A percentile compares a stretch with the other conserved stretches of the same genome.
These are phyloP conservation scores for Rhyacophila evoluta DNA, from an alignment of 2,888 invertebrate species.

Conservation along the genomic window DNA sequence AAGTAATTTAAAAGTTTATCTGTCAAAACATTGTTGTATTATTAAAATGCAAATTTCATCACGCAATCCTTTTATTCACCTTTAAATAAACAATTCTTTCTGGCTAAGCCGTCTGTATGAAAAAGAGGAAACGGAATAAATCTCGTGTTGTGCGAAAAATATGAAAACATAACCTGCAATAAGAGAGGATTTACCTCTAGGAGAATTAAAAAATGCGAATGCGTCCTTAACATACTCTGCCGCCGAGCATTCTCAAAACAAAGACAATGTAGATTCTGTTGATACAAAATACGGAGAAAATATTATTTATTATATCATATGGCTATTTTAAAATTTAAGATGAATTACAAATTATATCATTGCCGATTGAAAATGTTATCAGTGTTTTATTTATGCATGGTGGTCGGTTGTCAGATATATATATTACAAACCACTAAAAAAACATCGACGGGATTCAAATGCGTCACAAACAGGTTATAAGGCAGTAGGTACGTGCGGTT, in stretches of 20 bases:
- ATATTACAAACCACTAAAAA: too few species aligned
- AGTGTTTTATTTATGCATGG: too few species aligned
- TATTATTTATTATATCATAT: too few species aligned
- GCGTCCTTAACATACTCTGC: neutral
- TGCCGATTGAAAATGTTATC: too few species aligned
- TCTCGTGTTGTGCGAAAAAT: neutral
- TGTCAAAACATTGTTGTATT: neutral
- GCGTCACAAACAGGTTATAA: too few species aligned
- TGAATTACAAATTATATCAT: too few species aligned
- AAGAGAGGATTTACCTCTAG: neutral
- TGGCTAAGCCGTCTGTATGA: neutral
- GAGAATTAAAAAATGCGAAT: neutral
- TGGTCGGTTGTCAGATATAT: too few species aligned
- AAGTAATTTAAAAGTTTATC: constrained; percentile 22
- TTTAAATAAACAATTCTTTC: constrained; percentile 1
- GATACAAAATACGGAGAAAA: too few species aligned
- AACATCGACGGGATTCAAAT: too few species aligned
- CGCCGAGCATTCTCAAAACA: neutral
- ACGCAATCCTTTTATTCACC: constrained; percentile 11
- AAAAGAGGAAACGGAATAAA: neutral
- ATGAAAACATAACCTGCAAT: neutral
- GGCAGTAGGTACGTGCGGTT: too few species aligned
- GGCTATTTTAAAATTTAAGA: too few species aligned
- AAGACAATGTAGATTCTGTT: too few species aligned
- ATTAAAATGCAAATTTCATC: constrained; percentile 11